Evolutionary conservation across 1,140 invertebrate species (phyloP).

Genomic region (Euura saliciscinereae): DNA sequence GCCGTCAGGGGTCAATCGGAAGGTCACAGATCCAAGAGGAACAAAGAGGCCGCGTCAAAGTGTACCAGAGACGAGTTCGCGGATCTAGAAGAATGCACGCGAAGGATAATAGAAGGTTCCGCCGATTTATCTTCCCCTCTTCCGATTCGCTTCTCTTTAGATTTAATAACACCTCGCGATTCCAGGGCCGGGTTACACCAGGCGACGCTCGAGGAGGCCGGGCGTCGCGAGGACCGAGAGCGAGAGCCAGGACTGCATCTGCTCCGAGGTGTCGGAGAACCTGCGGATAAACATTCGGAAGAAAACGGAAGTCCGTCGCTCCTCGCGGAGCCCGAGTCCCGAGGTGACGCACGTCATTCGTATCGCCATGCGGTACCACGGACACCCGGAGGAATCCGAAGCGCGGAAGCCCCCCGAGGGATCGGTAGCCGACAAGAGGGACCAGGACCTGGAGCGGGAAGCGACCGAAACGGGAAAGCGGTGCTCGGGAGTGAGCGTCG

Average conservation of each 20-base stretch:
- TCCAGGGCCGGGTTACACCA: neutral
- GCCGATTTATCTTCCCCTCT: neutral
- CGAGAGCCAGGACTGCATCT: constrained; percentile 36
- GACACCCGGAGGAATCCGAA: constrained; percentile 19
- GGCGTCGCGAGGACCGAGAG: neutral
- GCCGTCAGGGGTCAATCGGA: constrained; percentile 18
- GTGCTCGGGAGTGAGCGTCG: constrained; percentile 35
- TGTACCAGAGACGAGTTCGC: constrained; percentile 28
- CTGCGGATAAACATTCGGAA: constrained; percentile 40
- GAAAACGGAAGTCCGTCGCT: constrained; percentile 32
- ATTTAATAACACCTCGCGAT: neutral
- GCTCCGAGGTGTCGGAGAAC: constrained; percentile 42
- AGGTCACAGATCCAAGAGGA: constrained; percentile 8
- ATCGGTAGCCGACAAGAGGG: neutral
- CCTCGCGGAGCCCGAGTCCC: constrained; percentile 41
- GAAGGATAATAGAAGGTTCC: constrained; percentile 40
- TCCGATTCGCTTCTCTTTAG: neutral
- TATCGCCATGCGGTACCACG: constrained; percentile 50
- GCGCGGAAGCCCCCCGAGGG: constrained; percentile 10
- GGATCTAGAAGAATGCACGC: constrained; percentile 35
- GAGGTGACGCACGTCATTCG: constrained; percentile 51
- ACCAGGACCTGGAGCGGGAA: neutral
- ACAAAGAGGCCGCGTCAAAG: constrained; percentile 22
- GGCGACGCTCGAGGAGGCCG: neutral
- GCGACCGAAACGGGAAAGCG: constrained; percentile 19